Evolutionary conservation across 2,113 vertebrate genomes (phyloP).

Genomic region (Brachionichthys hirsutus): DNA sequence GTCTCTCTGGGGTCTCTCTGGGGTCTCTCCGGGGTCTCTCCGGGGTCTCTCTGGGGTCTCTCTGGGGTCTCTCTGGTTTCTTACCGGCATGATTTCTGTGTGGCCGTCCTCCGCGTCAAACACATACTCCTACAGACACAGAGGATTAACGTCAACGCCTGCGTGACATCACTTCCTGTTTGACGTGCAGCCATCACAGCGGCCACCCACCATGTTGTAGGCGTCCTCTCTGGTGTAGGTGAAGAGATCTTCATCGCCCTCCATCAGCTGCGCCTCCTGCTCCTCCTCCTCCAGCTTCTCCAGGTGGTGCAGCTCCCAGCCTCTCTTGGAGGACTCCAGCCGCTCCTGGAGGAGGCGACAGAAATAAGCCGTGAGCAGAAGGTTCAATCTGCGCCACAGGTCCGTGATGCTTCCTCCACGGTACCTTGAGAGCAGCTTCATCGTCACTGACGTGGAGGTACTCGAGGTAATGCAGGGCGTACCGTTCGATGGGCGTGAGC

Average conservation of each 20-base stretch:
- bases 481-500: slow-evolving; percentile 94
- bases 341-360: slow-evolving; percentile 68
- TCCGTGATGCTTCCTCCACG: not conserved
- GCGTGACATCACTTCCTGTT: not conserved
- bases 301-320: slow-evolving; percentile 85
- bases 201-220: slow-evolving; percentile 85
- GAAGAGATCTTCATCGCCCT: slow-evolving; percentile 88
- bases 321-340: slow-evolving; percentile 79
- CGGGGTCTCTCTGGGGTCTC: too few species aligned
- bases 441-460: slow-evolving; percentile 80
- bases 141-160: slow-evolving; percentile 7
- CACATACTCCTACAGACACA: slow-evolving; percentile 83
- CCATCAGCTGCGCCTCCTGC: slow-evolving; percentile 77
- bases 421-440: slow-evolving; percentile 72
- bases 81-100: slow-evolving; percentile 92
- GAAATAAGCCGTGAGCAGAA: not conserved
- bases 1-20: too few species aligned
- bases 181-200: slow-evolving; percentile 6
- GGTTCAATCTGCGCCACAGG: too few species aligned
- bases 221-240: slow-evolving; percentile 93
- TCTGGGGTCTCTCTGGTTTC: too few species aligned
- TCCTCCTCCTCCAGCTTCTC: slow-evolving; percentile 82
- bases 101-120: slow-evolving; percentile 87
- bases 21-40: too few species aligned
- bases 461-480: slow-evolving; percentile 91